These are phyloP conservation scores for Oceanodroma tethys DNA, from an alignment of 2,113 vertebrate genomes.

Conservation along the genomic window DNA sequence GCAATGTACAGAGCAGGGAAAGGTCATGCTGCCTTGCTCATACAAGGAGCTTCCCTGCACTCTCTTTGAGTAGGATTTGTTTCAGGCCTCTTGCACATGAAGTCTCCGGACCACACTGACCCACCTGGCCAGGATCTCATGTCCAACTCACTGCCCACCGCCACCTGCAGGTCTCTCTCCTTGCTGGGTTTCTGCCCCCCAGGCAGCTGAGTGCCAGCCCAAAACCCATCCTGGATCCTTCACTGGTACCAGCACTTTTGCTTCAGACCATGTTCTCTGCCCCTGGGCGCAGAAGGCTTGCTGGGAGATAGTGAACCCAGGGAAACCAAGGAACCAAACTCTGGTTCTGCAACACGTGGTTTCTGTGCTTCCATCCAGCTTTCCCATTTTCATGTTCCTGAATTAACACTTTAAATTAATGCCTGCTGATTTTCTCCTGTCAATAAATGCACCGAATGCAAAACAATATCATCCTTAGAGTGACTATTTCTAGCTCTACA, in stretches of 20 bases:
- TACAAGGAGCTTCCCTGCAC: neutral
- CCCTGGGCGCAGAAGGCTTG: neutral
- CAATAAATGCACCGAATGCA: neutral
- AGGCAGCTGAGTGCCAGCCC: neutral
- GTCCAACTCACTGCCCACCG: neutral
- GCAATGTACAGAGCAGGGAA: neutral
- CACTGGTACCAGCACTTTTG: neutral
- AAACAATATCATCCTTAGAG: neutral
- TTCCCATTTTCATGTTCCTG: neutral
- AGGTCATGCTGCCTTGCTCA: neutral
- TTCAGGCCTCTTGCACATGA: fast-evolving
- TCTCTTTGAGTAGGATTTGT: neutral
- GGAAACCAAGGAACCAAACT: neutral
- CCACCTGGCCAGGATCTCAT: neutral
- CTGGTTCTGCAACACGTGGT: neutral
- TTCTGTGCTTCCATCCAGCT: neutral
- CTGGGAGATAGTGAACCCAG: neutral
- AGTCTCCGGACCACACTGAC: neutral
- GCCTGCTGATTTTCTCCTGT: neutral
- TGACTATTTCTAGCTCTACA: neutral
- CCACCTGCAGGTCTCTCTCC: neutral
- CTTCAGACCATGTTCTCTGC: neutral
- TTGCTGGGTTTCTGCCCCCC: neutral
- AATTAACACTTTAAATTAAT: slow-evolving; percentile 15
- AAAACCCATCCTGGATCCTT: neutral